Evolutionary conservation across 2,888 invertebrate genomes (phyloP).

Genomic region (Apamea sordens): DNA sequence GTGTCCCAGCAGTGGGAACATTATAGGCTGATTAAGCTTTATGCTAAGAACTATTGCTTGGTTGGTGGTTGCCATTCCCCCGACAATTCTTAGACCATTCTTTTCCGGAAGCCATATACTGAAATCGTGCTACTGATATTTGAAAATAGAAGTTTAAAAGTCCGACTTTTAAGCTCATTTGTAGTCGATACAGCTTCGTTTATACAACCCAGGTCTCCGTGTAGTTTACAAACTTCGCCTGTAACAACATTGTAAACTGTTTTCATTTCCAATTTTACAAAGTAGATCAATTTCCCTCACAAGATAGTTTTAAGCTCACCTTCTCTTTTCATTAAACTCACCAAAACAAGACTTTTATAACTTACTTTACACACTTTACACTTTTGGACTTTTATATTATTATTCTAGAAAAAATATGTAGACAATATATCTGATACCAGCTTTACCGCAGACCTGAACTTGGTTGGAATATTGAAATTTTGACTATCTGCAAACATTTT

Average conservation of each 20-base stretch:
- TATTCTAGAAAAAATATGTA: slow-evolving; percentile 33
- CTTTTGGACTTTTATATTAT: slow-evolving; percentile 33
- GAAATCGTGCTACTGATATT: background rate
- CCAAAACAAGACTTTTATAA: slow-evolving; percentile 16
- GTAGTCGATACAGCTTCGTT: slow-evolving; percentile 31
- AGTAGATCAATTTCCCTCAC: slow-evolving; percentile 47
- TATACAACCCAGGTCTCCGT: slow-evolving; percentile 8
- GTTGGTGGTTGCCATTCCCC: background rate
- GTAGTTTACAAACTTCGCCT: slow-evolving; percentile 47
- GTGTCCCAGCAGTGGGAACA: background rate
- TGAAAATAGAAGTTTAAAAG: slow-evolving; percentile 11
- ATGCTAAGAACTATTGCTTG: background rate
- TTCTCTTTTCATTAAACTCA: slow-evolving; percentile 39
- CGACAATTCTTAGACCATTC: background rate
- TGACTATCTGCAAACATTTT: slow-evolving; percentile 69
- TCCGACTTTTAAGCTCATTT: slow-evolving; percentile 23
- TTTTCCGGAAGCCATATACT: background rate
- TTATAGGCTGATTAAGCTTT: background rate
- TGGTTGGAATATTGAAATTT: slow-evolving; percentile 58
- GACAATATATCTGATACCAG: slow-evolving; percentile 27
- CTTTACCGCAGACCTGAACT: slow-evolving; percentile 25
- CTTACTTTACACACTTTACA: too few relatives aligned
- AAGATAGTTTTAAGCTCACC: slow-evolving; percentile 45
- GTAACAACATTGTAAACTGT: slow-evolving; percentile 51
- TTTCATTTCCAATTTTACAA: slow-evolving; percentile 48